Percentiles rank a stretch among this genome's conserved stretches.
phyloP scores from a whole-genome alignment of 2,888 invertebrate genomes.

The Pomacea canaliculata region DNA sequence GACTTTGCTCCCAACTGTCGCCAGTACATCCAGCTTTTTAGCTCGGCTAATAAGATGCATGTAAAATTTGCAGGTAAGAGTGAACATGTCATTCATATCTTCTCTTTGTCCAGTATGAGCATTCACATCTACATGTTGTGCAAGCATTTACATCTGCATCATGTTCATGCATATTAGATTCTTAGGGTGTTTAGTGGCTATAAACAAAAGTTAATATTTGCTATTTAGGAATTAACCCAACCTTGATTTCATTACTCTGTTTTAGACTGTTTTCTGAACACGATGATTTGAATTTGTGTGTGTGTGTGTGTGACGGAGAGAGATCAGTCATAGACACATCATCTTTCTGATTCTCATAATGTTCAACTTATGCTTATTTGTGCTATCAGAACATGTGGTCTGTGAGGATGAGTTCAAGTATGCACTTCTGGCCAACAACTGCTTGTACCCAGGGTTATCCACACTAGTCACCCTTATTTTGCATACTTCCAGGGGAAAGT shows the following conservation, averaged over 20 bases:
- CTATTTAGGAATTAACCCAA: too few species aligned
- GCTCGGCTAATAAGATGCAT: slow-evolving; percentile 97
- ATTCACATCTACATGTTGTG: neutral
- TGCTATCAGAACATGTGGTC: slow-evolving; percentile 85
- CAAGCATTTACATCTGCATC: neutral
- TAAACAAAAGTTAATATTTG: too few species aligned
- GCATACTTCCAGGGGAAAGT: slow-evolving; percentile 98
- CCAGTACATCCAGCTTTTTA: slow-evolving; percentile 97
- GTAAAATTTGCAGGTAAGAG: slow-evolving; percentile 87
- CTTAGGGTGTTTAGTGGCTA: too few species aligned
- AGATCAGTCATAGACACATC: too few species aligned
- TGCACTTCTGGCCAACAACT: slow-evolving; percentile 97
- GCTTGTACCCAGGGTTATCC: slow-evolving; percentile 97
- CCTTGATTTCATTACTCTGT: too few species aligned
- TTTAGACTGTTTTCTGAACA: too few species aligned
- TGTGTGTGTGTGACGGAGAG: neutral
- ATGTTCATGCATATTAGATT: neutral
- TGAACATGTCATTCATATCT: neutral
- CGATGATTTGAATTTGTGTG: neutral
- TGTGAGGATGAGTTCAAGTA: slow-evolving; percentile 99
- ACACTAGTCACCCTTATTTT: slow-evolving; percentile 94
- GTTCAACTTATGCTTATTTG: neutral
- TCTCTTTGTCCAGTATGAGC: neutral
- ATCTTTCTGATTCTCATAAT: too few species aligned
- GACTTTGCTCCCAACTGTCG: slow-evolving; percentile 96